These are phyloP conservation scores for Slavum lentiscoides DNA, from an alignment of 2,888 invertebrate genomes.

Conservation along the genomic window DNA sequence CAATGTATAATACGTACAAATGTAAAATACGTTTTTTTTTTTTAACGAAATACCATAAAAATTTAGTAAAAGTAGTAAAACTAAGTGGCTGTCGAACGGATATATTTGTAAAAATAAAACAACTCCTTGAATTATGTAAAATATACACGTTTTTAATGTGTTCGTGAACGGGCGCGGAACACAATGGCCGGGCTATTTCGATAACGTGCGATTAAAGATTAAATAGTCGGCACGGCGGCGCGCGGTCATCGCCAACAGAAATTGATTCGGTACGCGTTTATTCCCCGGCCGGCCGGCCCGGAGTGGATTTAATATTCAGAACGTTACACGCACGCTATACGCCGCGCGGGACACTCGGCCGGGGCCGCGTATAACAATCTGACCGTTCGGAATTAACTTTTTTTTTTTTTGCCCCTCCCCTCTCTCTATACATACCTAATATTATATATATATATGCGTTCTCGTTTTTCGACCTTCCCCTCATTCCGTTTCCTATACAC, in stretches of 20 bases:
- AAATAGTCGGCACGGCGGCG: slow-evolving; percentile 30
- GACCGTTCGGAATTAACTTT: slow-evolving; percentile 50
- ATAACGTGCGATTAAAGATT: slow-evolving; percentile 48
- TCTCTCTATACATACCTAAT: not conserved
- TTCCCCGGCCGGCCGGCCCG: not conserved
- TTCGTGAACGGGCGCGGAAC: too few species aligned
- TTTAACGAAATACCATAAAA: too few species aligned
- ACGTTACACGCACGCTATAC: not conserved
- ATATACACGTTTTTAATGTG: too few species aligned
- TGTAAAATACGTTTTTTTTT: too few species aligned
- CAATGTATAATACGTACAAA: too few species aligned
- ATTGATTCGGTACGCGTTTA: slow-evolving; percentile 36
- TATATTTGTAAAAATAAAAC: too few species aligned
- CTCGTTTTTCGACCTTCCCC: too few species aligned
- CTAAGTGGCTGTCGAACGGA: too few species aligned
- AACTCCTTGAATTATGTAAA: too few species aligned
- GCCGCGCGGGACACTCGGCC: not conserved
- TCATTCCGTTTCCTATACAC: too few species aligned
- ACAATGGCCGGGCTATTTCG: not conserved
- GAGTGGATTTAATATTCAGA: slow-evolving; percentile 46
- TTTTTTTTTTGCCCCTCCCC: not conserved
- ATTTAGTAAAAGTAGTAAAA: too few species aligned
- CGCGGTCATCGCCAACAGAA: slow-evolving; percentile 37
- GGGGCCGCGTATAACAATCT: slow-evolving; percentile 25
- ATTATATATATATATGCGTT: too few species aligned